A percentile compares a stretch with the other conserved stretches of the same genome.
Conservation (phyloP, 2,888 invertebrate species). For the Frankliniella intonsa region DNA sequence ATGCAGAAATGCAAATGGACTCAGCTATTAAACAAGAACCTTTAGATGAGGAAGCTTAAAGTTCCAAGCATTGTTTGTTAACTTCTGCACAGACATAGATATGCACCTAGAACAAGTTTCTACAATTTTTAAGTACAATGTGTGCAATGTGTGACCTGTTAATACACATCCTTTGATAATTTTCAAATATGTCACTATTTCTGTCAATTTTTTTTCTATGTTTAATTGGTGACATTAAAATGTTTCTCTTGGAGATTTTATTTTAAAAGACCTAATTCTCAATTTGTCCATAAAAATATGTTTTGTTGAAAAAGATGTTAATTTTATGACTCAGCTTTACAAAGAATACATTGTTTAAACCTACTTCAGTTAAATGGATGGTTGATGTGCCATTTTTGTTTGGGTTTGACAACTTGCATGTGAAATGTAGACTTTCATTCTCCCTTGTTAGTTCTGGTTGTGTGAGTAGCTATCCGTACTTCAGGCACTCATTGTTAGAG, state of each 20-base stretch:
- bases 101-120: not conserved
- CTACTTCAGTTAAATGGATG: no score
- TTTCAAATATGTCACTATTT: not conserved
- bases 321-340: no score
- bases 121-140: not conserved
- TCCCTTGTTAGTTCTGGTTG: not conserved
- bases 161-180: not conserved
- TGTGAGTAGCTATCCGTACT: not conserved
- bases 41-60: not conserved
- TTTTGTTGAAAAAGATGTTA: no score
- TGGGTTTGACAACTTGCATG: not conserved
- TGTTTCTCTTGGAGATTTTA: no score
- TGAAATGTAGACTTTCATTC: not conserved
- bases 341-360: no score
- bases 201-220: no score
- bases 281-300: no score
- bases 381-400: not conserved
- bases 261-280: no score
- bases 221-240: no score
- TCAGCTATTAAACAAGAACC: constrained; percentile 6
- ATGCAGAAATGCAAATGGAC: not conserved
- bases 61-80: not conserved
- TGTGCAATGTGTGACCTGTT: not conserved
- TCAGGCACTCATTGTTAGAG: not conserved
- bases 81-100: not conserved